These are phyloP conservation scores for Poeciliopsis presidionis DNA, from an alignment of 2,797 vertebrate genomes.

Conservation along the genomic window DNA sequence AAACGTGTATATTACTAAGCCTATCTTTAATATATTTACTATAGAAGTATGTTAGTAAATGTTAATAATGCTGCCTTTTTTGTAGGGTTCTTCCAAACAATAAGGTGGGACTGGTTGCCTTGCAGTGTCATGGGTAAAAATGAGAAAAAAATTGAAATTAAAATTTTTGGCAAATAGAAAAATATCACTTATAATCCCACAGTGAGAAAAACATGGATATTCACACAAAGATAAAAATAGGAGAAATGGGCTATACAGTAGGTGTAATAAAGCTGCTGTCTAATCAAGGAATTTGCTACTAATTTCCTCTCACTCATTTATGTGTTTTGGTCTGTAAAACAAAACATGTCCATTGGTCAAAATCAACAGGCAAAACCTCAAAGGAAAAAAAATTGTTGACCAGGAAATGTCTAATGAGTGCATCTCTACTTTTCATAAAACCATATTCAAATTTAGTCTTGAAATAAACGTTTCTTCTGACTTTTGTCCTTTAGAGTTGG, in stretches of 20 bases:
- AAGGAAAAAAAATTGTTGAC: not conserved
- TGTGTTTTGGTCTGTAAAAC: not conserved
- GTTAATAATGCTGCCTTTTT: not conserved
- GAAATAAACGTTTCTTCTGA: not conserved
- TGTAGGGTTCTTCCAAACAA: not conserved
- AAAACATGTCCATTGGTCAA: not conserved
- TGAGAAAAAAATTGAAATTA: not conserved
- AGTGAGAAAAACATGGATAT: not conserved
- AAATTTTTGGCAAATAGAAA: not conserved
- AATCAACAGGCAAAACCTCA: not conserved
- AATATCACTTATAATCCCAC: not conserved
- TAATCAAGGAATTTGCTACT: not conserved
- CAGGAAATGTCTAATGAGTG: not conserved
- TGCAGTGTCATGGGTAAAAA: not conserved
- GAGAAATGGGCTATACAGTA: not conserved
- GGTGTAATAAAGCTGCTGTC: not conserved
- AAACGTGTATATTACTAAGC: not conserved
- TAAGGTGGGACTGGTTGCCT: not conserved
- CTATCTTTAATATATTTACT: not conserved
- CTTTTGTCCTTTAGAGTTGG: not conserved
- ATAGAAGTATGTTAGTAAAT: not conserved
- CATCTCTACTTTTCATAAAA: not conserved
- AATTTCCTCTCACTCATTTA: not conserved
- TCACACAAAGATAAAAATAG: not conserved
- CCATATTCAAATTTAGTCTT: not conserved